These are phyloP conservation scores for Benthosema pterotum DNA, from an alignment of 2,797 vertebrate species.

Conservation along the genomic window DNA sequence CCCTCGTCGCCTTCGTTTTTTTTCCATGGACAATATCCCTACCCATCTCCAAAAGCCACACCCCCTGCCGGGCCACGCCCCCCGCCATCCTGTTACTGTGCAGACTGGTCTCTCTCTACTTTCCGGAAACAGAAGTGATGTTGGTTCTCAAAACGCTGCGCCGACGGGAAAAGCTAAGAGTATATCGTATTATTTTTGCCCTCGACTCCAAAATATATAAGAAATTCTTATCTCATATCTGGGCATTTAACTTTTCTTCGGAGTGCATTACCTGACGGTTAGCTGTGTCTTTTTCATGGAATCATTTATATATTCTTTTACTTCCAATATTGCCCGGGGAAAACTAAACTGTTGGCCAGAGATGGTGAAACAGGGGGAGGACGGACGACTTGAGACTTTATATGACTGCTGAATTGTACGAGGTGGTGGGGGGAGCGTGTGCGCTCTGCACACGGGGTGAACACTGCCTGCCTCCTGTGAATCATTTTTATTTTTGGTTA, in stretches of 20 bases:
- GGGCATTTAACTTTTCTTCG: conserved; percentile 28
- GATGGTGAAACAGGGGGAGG: conserved; percentile 25
- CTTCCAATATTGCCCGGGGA: conserved; percentile 37
- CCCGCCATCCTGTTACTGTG: background rate
- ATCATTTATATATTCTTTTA: conserved; percentile 20
- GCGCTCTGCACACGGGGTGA: conserved; percentile 58
- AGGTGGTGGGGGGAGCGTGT: conserved; percentile 38
- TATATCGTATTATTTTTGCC: conserved; percentile 8
- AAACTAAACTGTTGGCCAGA: conserved; percentile 44
- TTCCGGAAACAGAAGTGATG: conserved; percentile 24
- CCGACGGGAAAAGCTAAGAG: conserved; percentile 24
- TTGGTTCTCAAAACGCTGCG: conserved; percentile 7
- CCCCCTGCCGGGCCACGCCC: background rate
- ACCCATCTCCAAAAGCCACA: conserved; percentile 14
- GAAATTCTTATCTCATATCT: conserved; percentile 27
- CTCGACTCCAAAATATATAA: conserved; percentile 9
- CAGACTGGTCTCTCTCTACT: conserved; percentile 19
- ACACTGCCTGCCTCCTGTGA: conserved; percentile 72
- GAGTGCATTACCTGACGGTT: background rate
- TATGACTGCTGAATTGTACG: conserved; percentile 64
- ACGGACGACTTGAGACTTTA: conserved; percentile 38
- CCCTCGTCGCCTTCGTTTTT: background rate
- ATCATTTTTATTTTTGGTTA: conserved; percentile 40
- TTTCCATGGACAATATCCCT: background rate
- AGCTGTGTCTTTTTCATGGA: conserved; percentile 38